Conservation (phyloP, 1,140 invertebrate species). For the Drosophila arizonae region DNA sequence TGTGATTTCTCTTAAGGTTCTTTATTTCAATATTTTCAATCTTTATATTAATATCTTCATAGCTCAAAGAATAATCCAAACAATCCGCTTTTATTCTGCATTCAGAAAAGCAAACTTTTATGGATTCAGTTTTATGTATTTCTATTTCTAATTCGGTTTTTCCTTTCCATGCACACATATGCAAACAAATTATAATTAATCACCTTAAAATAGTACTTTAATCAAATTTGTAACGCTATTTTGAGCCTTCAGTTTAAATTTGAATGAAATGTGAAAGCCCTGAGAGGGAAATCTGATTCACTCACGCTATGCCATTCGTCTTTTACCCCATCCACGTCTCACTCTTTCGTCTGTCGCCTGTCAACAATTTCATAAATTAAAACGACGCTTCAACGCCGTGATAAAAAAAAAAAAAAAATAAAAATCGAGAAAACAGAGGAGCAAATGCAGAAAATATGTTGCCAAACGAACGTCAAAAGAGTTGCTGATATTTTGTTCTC, state of each 20-base stretch:
- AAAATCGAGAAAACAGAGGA: background rate
- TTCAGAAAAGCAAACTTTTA: too few relatives aligned
- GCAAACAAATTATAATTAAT: too few relatives aligned
- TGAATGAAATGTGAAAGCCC: background rate
- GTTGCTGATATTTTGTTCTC: constrained; percentile 24
- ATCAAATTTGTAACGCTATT: background rate
- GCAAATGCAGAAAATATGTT: constrained; percentile 27
- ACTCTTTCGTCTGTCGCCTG: constrained; percentile 6
- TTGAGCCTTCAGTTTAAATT: background rate
- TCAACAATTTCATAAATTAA: constrained; percentile 77
- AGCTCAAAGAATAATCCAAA: too few relatives aligned
- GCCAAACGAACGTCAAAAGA: constrained; percentile 53
- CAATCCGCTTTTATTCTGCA: too few relatives aligned
- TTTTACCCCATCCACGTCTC: background rate
- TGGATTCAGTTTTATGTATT: too few relatives aligned
- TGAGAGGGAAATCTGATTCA: background rate
- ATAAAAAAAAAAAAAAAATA: background rate
- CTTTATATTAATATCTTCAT: too few relatives aligned
- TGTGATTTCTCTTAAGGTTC: too few relatives aligned
- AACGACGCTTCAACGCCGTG: constrained; percentile 59
- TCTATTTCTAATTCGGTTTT: too few relatives aligned
- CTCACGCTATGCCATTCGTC: background rate
- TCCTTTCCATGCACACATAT: too few relatives aligned
- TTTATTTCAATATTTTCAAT: too few relatives aligned
- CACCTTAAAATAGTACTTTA: too few relatives aligned